These are phyloP conservation scores for Yponomeuta malinellus DNA, from an alignment of 2,888 invertebrate genomes.

Conservation along the genomic window DNA sequence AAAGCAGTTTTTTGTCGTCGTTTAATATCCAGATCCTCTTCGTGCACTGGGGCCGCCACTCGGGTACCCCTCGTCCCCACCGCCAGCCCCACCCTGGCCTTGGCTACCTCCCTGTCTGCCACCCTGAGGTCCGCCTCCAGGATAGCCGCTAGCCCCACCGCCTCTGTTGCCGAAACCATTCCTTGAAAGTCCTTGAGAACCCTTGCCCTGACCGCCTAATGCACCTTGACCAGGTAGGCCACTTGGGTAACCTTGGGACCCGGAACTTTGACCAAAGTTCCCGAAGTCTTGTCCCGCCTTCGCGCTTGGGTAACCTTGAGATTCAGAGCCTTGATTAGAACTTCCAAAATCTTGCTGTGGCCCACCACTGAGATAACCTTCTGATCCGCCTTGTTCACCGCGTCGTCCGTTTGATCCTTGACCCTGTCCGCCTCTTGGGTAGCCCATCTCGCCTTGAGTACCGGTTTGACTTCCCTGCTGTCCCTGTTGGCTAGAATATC, in stretches of 20 bases:
- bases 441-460: constrained; percentile 11
- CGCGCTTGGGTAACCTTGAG: constrained; percentile 21
- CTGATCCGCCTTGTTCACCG: constrained; percentile 28
- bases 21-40: constrained; percentile 61
- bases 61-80: constrained; percentile 52
- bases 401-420: constrained; percentile 23
- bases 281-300: constrained; percentile 21
- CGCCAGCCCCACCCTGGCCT: constrained; percentile 19
- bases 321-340: constrained; percentile 18
- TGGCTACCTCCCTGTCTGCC: constrained; percentile 17
- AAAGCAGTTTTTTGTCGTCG: not conserved
- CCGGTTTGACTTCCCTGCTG: constrained; percentile 15
- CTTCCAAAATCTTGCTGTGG: constrained; percentile 7
- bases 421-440: constrained; percentile 33
- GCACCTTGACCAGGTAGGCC: constrained; percentile 22
- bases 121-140: constrained; percentile 18
- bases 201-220: constrained; percentile 14
- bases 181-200: not conserved
- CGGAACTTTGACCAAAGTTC: constrained; percentile 9
- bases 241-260: constrained; percentile 4
- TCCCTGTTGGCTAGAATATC: constrained; percentile 16
- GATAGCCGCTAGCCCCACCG: constrained; percentile 30
- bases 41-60: constrained; percentile 59
- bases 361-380: constrained; percentile 27
- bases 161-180: constrained; percentile 20